phyloP scores from a whole-genome alignment of 2,113 vertebrate species.

The Pelecanoides urinatrix region DNA sequence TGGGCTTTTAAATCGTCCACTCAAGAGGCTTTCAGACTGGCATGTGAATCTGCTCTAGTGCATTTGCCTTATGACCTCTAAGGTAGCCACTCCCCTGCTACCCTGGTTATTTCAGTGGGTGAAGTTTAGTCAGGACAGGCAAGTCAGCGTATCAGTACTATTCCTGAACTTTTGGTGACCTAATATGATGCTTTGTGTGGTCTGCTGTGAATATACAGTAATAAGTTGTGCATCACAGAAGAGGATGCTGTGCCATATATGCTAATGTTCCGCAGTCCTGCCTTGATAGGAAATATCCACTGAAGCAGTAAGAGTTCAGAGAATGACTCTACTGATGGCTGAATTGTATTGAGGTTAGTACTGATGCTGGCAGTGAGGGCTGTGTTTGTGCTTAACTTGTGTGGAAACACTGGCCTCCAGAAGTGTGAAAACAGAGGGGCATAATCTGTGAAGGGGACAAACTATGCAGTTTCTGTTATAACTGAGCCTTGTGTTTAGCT shows the following conservation, averaged over 20 bases:
- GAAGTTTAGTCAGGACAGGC: not conserved
- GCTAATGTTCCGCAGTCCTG: not conserved
- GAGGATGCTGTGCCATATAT: not conserved
- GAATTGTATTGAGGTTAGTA: not conserved
- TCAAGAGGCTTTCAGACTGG: not conserved
- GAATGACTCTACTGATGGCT: not conserved
- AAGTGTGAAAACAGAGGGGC: not conserved
- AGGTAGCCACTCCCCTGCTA: not conserved
- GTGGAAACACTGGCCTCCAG: not conserved
- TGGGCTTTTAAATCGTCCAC: not conserved
- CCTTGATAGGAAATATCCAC: not conserved
- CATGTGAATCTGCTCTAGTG: not conserved
- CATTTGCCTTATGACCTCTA: not conserved
- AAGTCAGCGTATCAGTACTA: not conserved
- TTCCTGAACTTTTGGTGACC: not conserved
- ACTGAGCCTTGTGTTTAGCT: not conserved
- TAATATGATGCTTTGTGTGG: not conserved
- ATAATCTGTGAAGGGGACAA: not conserved
- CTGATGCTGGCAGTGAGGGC: not conserved
- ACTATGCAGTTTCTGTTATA: not conserved
- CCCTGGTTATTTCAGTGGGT: not conserved
- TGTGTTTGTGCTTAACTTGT: not conserved
- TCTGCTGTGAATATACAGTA: not conserved
- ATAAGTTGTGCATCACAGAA: not conserved
- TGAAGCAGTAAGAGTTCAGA: not conserved